Conservation (phyloP, 2,888 invertebrate genomes). For the Scaptomyza parva region DNA sequence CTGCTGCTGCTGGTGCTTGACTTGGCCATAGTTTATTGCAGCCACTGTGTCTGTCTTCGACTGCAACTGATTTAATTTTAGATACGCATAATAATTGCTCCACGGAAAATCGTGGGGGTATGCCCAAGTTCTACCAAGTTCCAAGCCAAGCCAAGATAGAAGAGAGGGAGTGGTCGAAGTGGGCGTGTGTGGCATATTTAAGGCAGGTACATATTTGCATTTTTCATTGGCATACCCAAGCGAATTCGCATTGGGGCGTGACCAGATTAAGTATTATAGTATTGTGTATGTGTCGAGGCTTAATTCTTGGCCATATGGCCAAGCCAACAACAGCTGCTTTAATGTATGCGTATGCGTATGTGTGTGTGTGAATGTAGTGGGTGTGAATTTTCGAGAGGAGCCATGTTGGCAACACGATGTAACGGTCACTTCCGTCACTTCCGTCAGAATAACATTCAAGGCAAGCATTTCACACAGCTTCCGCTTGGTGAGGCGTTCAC, state of each 20-base stretch:
- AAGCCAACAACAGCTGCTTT: slow-evolving; percentile 2
- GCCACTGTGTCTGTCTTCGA: slow-evolving; percentile 20
- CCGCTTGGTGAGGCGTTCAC: slow-evolving; percentile 44
- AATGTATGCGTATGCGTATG: too few relatives aligned
- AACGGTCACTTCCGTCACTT: slow-evolving; percentile 61
- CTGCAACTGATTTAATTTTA: slow-evolving; percentile 73
- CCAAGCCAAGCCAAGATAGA: too few relatives aligned
- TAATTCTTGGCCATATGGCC: slow-evolving; percentile 12
- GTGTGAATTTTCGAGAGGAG: not conserved
- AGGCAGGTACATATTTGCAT: slow-evolving; percentile 49
- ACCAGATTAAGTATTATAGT: slow-evolving; percentile 27
- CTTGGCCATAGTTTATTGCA: slow-evolving; percentile 24
- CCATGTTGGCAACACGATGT: slow-evolving; percentile 1
- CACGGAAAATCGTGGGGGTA: slow-evolving; percentile 15
- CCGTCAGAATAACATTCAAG: slow-evolving; percentile 59
- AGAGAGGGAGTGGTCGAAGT: not conserved
- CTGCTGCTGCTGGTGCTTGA: not conserved
- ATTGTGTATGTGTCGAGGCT: not conserved
- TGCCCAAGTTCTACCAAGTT: not conserved
- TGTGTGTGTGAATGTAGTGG: not conserved
- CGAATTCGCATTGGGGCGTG: slow-evolving; percentile 26
- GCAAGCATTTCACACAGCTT: slow-evolving; percentile 63
- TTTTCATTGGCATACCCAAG: slow-evolving; percentile 35
- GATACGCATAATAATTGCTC: slow-evolving; percentile 75
- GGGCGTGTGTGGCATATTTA: not conserved